phyloP scores from a whole-genome alignment of 2,797 vertebrate genomes.

The Karalla daura region DNA sequence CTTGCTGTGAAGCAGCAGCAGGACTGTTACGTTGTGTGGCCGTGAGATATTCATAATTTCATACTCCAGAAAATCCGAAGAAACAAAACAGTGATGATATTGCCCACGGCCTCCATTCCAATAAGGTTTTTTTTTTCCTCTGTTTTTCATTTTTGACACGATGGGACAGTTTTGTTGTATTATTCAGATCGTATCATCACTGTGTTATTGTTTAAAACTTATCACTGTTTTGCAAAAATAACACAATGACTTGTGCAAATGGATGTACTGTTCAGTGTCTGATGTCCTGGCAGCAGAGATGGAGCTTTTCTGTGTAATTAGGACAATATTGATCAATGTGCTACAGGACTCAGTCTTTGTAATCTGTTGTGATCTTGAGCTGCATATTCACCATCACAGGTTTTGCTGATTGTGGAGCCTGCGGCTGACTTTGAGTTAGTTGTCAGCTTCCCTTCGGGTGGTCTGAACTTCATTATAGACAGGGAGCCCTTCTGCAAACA shows the following conservation, averaged over 20 bases:
- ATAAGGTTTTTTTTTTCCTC: background rate
- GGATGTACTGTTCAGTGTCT: slow-evolving; percentile 2
- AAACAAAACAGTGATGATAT: too few species aligned
- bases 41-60: too few species aligned
- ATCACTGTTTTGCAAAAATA: slow-evolving; percentile 17
- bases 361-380: slow-evolving; percentile 48
- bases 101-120: background rate
- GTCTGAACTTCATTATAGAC: slow-evolving; percentile 59
- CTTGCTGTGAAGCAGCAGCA: too few species aligned
- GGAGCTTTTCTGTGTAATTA: slow-evolving; percentile 50
- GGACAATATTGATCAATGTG: slow-evolving; percentile 52
- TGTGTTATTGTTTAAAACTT: slow-evolving; percentile 19
- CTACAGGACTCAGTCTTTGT: slow-evolving; percentile 26
- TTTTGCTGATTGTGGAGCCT: slow-evolving; percentile 34
- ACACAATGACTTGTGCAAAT: slow-evolving; percentile 39
- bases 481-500: slow-evolving; percentile 60
- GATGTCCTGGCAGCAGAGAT: slow-evolving; percentile 35
- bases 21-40: too few species aligned
- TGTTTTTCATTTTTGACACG: background rate
- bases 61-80: too few species aligned
- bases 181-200: background rate
- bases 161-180: background rate
- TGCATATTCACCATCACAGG: slow-evolving; percentile 33
- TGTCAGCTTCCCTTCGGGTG: slow-evolving; percentile 52
- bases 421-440: slow-evolving; percentile 10